Evolutionary conservation across 2,113 vertebrate genomes (phyloP).

Genomic region (Diadophis punctatus): DNA sequence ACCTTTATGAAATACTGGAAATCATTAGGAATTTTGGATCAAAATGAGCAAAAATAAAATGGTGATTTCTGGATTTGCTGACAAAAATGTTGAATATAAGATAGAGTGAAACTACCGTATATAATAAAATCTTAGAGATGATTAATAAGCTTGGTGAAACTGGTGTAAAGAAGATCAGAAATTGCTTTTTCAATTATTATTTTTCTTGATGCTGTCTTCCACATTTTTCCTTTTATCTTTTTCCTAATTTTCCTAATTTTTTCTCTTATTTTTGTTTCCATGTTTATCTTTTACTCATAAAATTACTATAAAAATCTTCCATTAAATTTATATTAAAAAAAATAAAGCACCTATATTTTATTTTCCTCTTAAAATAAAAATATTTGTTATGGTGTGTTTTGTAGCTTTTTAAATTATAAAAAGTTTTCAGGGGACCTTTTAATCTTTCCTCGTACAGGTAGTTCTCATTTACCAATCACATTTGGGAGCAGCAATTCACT

Average conservation of each 20-base stretch:
- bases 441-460: not conserved
- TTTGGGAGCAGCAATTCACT: not conserved
- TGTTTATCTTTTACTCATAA: not conserved
- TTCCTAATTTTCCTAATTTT: not conserved
- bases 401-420: not conserved
- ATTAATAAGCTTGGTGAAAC: not conserved
- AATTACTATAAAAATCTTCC: not conserved
- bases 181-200: not conserved
- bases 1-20: not conserved
- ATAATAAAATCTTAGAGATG: not conserved
- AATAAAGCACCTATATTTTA: not conserved
- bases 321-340: not conserved
- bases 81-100: not conserved
- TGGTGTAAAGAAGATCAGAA: not conserved
- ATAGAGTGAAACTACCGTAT: not conserved
- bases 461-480: not conserved
- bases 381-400: not conserved
- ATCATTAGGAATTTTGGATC: not conserved
- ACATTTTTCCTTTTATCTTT: not conserved
- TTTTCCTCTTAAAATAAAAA: not conserved
- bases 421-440: not conserved
- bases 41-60: not conserved
- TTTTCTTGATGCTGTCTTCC: not conserved
- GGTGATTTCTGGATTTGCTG: not conserved
- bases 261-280: not conserved